A percentile compares a stretch with the other conserved stretches of the same genome.
phyloP scores from a whole-genome alignment of 2,797 vertebrate species.

The Lagorchestes hirsutus region DNA sequence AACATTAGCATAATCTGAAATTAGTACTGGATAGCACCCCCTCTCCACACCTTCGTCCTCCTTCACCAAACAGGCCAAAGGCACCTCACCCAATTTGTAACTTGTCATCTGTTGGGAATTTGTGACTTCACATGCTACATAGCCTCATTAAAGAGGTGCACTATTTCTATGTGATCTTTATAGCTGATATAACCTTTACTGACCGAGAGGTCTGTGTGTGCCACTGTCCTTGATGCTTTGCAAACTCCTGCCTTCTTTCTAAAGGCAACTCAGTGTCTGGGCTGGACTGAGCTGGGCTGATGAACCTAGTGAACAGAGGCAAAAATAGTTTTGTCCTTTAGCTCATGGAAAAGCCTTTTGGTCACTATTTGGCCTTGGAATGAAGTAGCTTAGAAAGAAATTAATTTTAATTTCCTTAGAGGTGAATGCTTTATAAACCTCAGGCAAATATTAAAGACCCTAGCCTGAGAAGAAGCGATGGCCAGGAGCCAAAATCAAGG shows the following conservation, averaged over 20 bases:
- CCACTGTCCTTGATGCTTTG: constrained; percentile 20
- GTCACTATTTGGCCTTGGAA: constrained; percentile 53
- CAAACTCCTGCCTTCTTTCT: background rate
- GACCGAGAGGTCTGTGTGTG: background rate
- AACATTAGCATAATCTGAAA: background rate
- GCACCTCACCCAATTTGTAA: constrained; percentile 62
- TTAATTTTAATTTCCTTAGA: constrained; percentile 74
- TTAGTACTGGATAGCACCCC: background rate
- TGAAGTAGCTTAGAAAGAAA: constrained; percentile 64
- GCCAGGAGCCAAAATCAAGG: constrained; percentile 75
- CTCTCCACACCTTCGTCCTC: background rate
- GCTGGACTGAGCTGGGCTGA: background rate
- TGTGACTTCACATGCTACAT: constrained; percentile 47
- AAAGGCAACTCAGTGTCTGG: constrained; percentile 17
- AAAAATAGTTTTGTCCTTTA: constrained; percentile 61
- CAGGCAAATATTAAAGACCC: constrained; percentile 44
- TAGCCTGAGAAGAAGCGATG: constrained; percentile 65
- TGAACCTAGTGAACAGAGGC: constrained; percentile 52
- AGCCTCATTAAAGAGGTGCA: constrained; percentile 56
- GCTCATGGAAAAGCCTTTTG: constrained; percentile 50
- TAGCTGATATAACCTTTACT: constrained; percentile 22
- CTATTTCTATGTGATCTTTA: constrained; percentile 51
- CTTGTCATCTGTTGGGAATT: constrained; percentile 58
- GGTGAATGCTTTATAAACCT: constrained; percentile 59
- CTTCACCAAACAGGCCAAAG: constrained; percentile 52